These are phyloP conservation scores for Ormyrus nitidulus DNA, from an alignment of 2,888 invertebrate species.

Conservation along the genomic window DNA sequence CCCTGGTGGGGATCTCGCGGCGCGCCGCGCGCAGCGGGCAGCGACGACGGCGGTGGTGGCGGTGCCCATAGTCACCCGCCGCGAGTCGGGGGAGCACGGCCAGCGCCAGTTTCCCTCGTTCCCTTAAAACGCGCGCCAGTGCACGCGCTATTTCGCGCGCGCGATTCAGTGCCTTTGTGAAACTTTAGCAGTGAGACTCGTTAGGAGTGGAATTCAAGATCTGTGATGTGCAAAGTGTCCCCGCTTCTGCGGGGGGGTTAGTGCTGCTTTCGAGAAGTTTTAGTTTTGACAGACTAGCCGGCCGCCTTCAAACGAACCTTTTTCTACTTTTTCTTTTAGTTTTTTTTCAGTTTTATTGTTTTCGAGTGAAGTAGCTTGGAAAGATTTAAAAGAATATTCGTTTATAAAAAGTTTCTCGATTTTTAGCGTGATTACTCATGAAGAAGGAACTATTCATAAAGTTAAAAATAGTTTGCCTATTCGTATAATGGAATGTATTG, in stretches of 20 bases:
- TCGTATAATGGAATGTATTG: too few species aligned
- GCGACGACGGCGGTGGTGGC: too few species aligned
- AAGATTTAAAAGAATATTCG: background rate
- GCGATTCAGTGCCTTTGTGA: background rate
- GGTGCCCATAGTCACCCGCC: too few species aligned
- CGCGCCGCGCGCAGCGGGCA: background rate
- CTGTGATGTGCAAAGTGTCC: too few species aligned
- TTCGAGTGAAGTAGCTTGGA: too few species aligned
- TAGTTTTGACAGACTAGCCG: background rate
- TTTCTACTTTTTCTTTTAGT: constrained; percentile 7
- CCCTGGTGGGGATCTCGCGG: constrained; percentile 64
- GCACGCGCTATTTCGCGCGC: background rate
- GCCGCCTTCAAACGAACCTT: constrained; percentile 66
- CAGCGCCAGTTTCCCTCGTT: background rate
- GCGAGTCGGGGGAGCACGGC: too few species aligned
- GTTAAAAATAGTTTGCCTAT: too few species aligned
- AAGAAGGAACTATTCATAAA: too few species aligned
- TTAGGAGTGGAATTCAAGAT: background rate
- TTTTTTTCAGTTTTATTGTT: too few species aligned
- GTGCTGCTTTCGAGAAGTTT: too few species aligned
- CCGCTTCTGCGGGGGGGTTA: too few species aligned
- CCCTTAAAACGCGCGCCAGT: background rate
- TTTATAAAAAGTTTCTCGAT: background rate
- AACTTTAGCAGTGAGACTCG: background rate
- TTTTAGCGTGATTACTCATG: too few species aligned